Conservation (phyloP, 2,113 vertebrate species). For the Poeciliopsis turrubarensis region DNA sequence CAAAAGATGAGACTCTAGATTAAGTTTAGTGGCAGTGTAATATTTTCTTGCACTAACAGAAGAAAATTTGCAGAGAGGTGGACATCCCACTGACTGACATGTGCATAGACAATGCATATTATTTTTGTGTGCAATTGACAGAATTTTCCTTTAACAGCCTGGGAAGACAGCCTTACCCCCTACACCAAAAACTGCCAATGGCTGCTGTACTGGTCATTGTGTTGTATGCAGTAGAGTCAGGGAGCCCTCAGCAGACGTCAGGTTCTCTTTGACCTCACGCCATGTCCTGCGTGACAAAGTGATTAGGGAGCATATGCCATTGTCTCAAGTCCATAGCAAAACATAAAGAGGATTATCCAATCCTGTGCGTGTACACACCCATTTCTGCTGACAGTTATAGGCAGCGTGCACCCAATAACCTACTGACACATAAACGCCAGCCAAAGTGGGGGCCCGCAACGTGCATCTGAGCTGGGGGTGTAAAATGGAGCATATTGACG, state of each 20-base stretch:
- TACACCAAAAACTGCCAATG: background rate
- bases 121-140: background rate
- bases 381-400: constrained; percentile 2
- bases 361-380: constrained; percentile 2
- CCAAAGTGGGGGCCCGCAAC: constrained; percentile 18
- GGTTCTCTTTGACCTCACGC: background rate
- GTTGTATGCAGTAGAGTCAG: background rate
- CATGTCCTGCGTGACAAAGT: background rate
- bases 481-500: constrained; percentile 69
- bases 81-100: background rate
- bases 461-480: constrained; percentile 35
- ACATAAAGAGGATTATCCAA: constrained; percentile 56
- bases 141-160: background rate
- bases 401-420: constrained; percentile 37
- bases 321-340: constrained; percentile 52
- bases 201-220: background rate
- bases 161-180: background rate
- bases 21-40: background rate
- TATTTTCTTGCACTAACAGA: background rate
- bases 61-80: background rate
- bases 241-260: background rate
- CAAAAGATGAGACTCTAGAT: no score
- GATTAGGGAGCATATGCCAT: constrained; percentile 48
- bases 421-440: constrained; percentile 40
- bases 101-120: background rate